Base-by-base conservation (phyloP, 2,888 invertebrate species). In the Neoscelio sp. region DNA sequence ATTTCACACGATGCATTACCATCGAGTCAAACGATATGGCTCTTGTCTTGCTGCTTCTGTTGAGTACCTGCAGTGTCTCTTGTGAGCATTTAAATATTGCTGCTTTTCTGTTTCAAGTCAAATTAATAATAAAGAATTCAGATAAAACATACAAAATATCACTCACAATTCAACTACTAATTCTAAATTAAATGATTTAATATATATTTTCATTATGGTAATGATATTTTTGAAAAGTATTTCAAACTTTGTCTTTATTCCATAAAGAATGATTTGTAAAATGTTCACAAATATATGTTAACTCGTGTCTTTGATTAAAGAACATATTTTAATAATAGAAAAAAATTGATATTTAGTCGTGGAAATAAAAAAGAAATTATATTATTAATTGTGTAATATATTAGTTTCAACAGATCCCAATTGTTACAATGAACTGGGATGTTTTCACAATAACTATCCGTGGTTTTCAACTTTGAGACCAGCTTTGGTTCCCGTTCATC, bases 361-460 rank as follows among this genome's bases (percentile, higher is more conserved):
- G n/a, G n/a, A n/a, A n/a, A n/a, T n/a, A n/a, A n/a, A n/a, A n/a
- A n/a, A n/a, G n/a, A n/a, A n/a, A n/a, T n/a, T n/a, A n/a, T n/a
- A n/a, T n/a, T n/a, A n/a, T n/a, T 4, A 23, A n/a, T n/a, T n/a
- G n/a, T n/a, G n/a, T n/a, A n/a, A n/a, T 6, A 30, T 30, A 30
- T 7, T n/a, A 76, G 76, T 48, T 65, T 46, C 44, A 18, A 54
- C 48, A 17, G 78, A 82, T 26, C 60, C 81, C 1, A 82, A 82
- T 10, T 91, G 91, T 68, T 91, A 88, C 73, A 83, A 85, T 0
- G 85, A 87, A 48, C 83, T 91, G 35, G 91, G 91, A 26, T 91
- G 91, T 80, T 91, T 91, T 70, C 79, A 84, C 0, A 89, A 86
- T 23, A 82, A 80, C 6, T 79, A 83, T 58, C 91, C 91, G 1